Base-by-base conservation (phyloP, 2,113 vertebrate genomes). In the Hydropotes inermis region DNA sequence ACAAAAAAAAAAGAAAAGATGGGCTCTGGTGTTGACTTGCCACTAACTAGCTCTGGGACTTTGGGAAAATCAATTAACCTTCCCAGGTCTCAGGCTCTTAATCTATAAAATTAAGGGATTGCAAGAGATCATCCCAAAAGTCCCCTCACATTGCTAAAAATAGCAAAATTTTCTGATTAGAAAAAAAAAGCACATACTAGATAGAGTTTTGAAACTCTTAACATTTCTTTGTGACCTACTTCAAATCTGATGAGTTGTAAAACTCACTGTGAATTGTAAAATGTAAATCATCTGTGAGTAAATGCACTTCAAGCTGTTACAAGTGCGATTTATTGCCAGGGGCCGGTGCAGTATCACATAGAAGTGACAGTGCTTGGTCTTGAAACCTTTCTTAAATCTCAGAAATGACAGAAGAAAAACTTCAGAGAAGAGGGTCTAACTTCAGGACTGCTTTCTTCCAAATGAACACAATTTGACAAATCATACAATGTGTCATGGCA, bases 21-120 rank as follows among this genome's bases (percentile, higher is more conserved):
- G 28, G 61, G 54, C 81, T 84, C 36, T 91, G 28, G 95, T n/a
- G 33, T 64, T 96, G 94, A 57, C 78, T 60, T 91, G 45, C 60
- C 30, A 91, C 82, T 98, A 98, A 97, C 97, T 98, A 98, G 94
- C 93, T 98, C 50, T 52, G 97, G 84, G 98, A 96, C 90, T 92
- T 81, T 45, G 96, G 74, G 97, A 93, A 97, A 97, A 96, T 97
- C 97, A 98, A 98, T 98, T 98, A 98, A 97, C 97, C 97, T 98
- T 87, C 96, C 67, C 28, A 57, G 86, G 93, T 88, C 90, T 97
- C 96, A 64, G 83, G 79, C 55, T 94, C 79, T 89, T 97, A 96
- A 94, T 97, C 91, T 96, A 74, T 96, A 92, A 96, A 97, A 96
- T 81, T 79, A 97, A 96, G 79, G 85, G 70, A 93, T 95, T 25